Conservation (phyloP, 2,113 vertebrate genomes). For the Carlito syrichta region DNA sequence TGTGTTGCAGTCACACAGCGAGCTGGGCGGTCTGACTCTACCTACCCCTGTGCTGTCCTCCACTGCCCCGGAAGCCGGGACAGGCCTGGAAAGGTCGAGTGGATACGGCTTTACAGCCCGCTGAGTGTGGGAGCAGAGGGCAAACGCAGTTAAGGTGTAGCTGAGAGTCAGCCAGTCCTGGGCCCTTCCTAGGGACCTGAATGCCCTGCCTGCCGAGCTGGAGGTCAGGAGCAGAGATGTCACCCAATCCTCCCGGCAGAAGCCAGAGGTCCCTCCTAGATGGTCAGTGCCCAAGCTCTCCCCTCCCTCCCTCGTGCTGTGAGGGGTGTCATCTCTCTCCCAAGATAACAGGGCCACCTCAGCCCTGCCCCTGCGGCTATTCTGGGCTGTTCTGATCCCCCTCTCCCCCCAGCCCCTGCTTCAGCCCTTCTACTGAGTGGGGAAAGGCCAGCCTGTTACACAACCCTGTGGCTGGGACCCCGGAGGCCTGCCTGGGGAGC, state of each 20-base stretch:
- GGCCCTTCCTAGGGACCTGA: neutral
- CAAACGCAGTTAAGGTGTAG: neutral
- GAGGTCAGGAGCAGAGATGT: neutral
- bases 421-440: constrained; percentile 33
- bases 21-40: neutral
- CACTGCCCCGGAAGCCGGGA: neutral
- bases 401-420: constrained; percentile 16
- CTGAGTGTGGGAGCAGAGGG: neutral
- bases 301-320: neutral
- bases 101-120: neutral
- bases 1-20: neutral
- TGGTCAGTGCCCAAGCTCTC: neutral
- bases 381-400: constrained; percentile 52
- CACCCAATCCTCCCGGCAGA: neutral
- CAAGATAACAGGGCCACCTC: constrained; percentile 55
- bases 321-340: constrained; percentile 51
- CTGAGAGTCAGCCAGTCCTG: neutral
- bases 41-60: neutral
- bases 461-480: constrained; percentile 35
- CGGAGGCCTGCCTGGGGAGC: constrained; percentile 23
- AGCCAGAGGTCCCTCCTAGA: neutral
- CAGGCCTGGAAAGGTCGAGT: neutral
- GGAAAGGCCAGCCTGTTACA: constrained; percentile 35
- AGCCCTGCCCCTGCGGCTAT: constrained; percentile 54
- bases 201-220: neutral